Evolutionary conservation across 2,797 vertebrate species (phyloP).

Genomic region (Myotis myotis): DNA sequence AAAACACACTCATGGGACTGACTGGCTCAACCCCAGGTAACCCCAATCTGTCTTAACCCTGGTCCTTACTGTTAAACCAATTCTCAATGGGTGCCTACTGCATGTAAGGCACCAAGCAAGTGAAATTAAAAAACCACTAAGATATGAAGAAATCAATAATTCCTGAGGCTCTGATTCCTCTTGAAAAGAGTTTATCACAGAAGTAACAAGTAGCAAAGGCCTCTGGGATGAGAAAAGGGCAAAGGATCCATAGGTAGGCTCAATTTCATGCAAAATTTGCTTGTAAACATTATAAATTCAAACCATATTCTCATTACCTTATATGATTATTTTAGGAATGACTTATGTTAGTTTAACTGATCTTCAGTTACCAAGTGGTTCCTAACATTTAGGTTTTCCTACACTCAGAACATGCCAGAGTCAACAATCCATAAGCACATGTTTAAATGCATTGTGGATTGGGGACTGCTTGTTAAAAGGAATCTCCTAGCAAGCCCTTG

Average conservation of each 20-base stretch:
- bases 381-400: slow-evolving; percentile 33
- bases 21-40: neutral
- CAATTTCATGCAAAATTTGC: neutral
- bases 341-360: neutral
- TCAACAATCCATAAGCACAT: neutral
- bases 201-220: neutral
- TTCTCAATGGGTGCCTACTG: neutral
- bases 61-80: neutral
- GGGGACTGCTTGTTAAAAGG: neutral
- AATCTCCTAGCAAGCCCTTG: neutral
- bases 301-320: neutral
- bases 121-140: neutral
- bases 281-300: neutral
- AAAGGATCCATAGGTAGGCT: neutral
- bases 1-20: neutral
- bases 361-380: neutral
- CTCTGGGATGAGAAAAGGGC: neutral
- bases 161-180: neutral
- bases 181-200: neutral
- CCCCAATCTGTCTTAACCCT: neutral
- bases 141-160: neutral
- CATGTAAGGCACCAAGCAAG: neutral
- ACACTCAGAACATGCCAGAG: neutral
- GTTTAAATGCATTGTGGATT: neutral
- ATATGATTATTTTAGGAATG: neutral